Evolutionary conservation across 2,888 invertebrate genomes (phyloP), one percentile per base, ranked within the genome.

Genomic region (Polylopha cassiicola): DNA sequence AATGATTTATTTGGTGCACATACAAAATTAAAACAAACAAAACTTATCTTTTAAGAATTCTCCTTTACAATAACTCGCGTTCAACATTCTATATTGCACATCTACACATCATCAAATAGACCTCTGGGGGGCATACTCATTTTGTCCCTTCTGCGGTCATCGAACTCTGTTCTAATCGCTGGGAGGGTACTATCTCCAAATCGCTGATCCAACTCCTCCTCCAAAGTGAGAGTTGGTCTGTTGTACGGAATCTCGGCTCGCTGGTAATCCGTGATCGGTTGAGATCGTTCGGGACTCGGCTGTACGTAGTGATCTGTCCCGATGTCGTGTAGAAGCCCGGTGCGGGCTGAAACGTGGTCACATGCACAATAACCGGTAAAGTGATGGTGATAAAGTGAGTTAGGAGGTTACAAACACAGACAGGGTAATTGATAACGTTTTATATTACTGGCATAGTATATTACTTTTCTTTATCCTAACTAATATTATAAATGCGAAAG

Each of bases 101-200:
- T 75, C 87, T n/a, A 95, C 43, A 95, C 93, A 69, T 95, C 95
- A 65, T 95, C 95, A 53, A 95, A 95, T 43, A 95, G 87, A 5
- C 93, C 93, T 50, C 91, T 86, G 0, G 93, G 94, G 0, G 93
- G 92, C 44, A 89, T 88, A 1, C 90, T 91, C 54, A 90, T 87
- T 47, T 89, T 87, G 32, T 73, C 72, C 23, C 75, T 53, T 11
- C 76, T 58, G 1, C 76, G 62, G 1, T 73, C 71, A 8, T 59
- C 55, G 18, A 56, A 62, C 24, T 79, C 77, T 0, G 65, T 57
- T 50, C 80, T 48, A 2, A 79, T 58, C 0, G 72, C 52, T 1
- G 76, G 68, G 36, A 89, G 75, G 0, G 91, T 89, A 58, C 90
- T 91, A 1, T 88, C 87, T 0, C 91, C 92, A 56, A 91, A 91